phyloP scores from a whole-genome alignment of 2,888 invertebrate species.

The Plagiodera versicolora region DNA sequence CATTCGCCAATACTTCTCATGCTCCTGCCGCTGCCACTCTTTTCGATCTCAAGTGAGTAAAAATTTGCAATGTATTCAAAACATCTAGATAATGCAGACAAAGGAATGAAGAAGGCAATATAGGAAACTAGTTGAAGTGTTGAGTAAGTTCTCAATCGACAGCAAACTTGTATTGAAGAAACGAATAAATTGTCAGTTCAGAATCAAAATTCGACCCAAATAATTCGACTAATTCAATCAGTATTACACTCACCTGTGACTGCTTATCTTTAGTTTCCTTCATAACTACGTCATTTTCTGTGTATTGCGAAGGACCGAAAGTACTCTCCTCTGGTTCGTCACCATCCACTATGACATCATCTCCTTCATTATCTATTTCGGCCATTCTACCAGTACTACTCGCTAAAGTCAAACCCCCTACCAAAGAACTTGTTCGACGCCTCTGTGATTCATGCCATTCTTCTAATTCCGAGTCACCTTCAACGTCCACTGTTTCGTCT shows the following conservation, averaged over 20 bases:
- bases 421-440: constrained; percentile 44
- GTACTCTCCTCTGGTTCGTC: constrained; percentile 52
- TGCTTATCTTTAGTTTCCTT: constrained; percentile 46
- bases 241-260: constrained; percentile 39
- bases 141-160: no score
- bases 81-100: no score
- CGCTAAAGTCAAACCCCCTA: constrained; percentile 41
- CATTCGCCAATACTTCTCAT: no score
- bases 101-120: no score
- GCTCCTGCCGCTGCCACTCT: no score
- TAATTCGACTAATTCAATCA: no score
- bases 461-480: constrained; percentile 62
- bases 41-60: no score
- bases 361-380: constrained; percentile 49
- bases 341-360: constrained; percentile 54
- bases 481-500: constrained; percentile 71
- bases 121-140: no score
- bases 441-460: constrained; percentile 59
- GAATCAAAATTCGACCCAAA: no score
- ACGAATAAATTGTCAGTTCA: no score
- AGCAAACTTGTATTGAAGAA: no score
- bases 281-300: constrained; percentile 51
- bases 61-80: no score
- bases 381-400: constrained; percentile 48
- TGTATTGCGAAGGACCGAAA: constrained; percentile 53